phyloP scores from a whole-genome alignment of 2,797 vertebrate species.

The Serranus cabrilla region DNA sequence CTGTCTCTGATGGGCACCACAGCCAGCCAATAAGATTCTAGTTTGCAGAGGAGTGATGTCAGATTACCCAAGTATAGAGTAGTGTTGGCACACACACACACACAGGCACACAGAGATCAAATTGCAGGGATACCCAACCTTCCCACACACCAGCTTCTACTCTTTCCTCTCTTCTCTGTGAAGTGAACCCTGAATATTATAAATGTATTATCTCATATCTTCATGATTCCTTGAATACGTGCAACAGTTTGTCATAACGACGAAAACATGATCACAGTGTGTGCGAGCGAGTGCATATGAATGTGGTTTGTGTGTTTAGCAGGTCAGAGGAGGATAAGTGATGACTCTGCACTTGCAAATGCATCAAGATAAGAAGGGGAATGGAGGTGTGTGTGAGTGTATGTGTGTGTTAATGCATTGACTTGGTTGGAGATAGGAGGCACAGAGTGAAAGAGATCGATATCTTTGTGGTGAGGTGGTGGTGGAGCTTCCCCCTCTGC shows the following conservation, averaged over 20 bases:
- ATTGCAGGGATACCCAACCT: slow-evolving; percentile 16
- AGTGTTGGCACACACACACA: slow-evolving; percentile 12
- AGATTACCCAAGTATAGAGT: not conserved
- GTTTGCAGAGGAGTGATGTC: slow-evolving; percentile 19
- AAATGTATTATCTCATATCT: not conserved
- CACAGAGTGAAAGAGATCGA: slow-evolving; percentile 68
- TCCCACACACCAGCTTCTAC: not conserved
- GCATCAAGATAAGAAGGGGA: slow-evolving; percentile 54
- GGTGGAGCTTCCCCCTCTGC: slow-evolving; percentile 7
- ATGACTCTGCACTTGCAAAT: slow-evolving; percentile 76
- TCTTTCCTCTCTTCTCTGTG: not conserved
- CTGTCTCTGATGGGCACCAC: not conserved
- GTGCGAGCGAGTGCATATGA: slow-evolving; percentile 8
- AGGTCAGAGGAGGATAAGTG: slow-evolving; percentile 59
- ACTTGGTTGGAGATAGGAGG: slow-evolving; percentile 61
- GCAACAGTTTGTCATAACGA: slow-evolving; percentile 21
- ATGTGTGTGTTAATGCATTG: slow-evolving; percentile 61
- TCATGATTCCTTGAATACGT: slow-evolving; percentile 21
- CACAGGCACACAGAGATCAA: slow-evolving; percentile 36
- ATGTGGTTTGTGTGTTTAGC: slow-evolving; percentile 34
- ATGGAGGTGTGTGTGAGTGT: slow-evolving; percentile 14
- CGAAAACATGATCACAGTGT: slow-evolving; percentile 10
- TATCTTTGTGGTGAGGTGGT: slow-evolving; percentile 59
- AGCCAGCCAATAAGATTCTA: not conserved
- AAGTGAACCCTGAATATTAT: not conserved